phyloP scores from a whole-genome alignment of 1,140 invertebrate species.

The honey bee (Apis mellifera) region Amel_HAv3.1 CM009931.2:7514501-7515000 shows the following conservation, averaged over 20 bases:
- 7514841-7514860: conserved; percentile 42
- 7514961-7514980: conserved; percentile 8
- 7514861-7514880: neutral
- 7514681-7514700: conserved; percentile 21
- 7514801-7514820: conserved; percentile 20
- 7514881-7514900: conserved; percentile 26
- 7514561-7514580: conserved; percentile 4
- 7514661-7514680: conserved; percentile 56
- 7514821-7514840: conserved; percentile 20
- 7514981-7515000: neutral
- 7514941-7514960: neutral
- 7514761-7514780: conserved; percentile 68
- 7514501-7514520: no score
- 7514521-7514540: neutral
- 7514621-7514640: conserved; percentile 49
- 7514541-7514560: neutral
- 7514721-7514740: conserved; percentile 72
- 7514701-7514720: conserved; percentile 19
- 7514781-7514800: conserved; percentile 43
- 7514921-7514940: neutral
- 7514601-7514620: neutral
- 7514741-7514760: conserved; percentile 75
- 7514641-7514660: conserved; percentile 65
- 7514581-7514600: conserved; percentile 11
- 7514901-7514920: neutral